phyloP scores from a whole-genome alignment of 2,113 vertebrate genomes.

The Carlito syrichta region DNA sequence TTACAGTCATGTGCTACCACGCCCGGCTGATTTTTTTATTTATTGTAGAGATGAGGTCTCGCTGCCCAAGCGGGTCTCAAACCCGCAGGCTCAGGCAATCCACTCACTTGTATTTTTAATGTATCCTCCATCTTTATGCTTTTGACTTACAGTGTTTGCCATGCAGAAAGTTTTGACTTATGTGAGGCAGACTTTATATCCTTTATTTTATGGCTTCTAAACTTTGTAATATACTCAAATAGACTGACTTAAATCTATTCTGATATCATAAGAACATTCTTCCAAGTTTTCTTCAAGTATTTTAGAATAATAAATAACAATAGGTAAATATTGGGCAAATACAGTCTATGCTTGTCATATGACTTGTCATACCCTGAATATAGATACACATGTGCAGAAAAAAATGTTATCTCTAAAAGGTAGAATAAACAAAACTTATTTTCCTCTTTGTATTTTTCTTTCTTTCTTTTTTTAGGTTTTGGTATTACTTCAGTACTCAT shows the following conservation, averaged over 20 bases:
- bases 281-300: slow-evolving; percentile 35
- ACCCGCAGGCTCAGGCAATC: too few species aligned
- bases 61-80: too few species aligned
- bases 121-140: not conserved
- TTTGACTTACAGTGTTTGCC: not conserved
- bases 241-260: not conserved
- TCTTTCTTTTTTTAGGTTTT: slow-evolving; percentile 34
- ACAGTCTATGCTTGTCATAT: not conserved
- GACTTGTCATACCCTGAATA: not conserved
- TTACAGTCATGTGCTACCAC: too few species aligned
- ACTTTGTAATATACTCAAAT: not conserved
- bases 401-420: not conserved
- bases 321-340: slow-evolving; percentile 4
- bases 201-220: not conserved
- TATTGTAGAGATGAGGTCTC: too few species aligned
- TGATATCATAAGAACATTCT: not conserved
- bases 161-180: slow-evolving; percentile 6
- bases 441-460: not conserved
- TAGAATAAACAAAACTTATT: not conserved
- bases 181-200: not conserved
- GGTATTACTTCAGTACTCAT: not conserved
- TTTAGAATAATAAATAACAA: too few species aligned
- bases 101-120: not conserved
- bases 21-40: too few species aligned
- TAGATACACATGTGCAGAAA: not conserved